Percentiles rank a stretch among this genome's conserved stretches.
Evolutionary conservation across 2,113 vertebrate genomes (phyloP).

Genomic region (Chlamydotis undulata): DNA sequence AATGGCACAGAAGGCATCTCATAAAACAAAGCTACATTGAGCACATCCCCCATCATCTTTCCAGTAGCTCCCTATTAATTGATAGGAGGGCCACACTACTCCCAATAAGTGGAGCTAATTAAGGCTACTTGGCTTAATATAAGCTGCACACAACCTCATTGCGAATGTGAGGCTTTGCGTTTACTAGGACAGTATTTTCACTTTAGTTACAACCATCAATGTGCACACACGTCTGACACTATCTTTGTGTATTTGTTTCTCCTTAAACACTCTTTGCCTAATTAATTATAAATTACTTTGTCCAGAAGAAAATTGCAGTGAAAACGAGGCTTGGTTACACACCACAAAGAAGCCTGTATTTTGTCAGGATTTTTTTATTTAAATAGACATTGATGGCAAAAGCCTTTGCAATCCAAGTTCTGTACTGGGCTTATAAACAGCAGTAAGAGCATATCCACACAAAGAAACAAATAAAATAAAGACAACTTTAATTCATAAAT

Average conservation of each 20-base stretch:
- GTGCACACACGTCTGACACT: rapidly evolving
- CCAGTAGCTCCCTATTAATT: not conserved
- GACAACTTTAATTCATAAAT: conserved; percentile 41
- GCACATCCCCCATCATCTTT: not conserved
- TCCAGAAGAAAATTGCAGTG: not conserved
- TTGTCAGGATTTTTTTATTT: not conserved
- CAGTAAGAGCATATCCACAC: not conserved
- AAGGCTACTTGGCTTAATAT: not conserved
- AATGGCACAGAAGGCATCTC: not conserved
- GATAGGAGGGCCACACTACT: not conserved
- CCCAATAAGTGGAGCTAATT: not conserved
- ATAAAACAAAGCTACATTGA: not conserved
- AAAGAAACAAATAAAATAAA: not conserved
- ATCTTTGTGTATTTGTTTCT: not conserved
- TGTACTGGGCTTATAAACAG: not conserved
- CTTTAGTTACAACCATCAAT: not conserved
- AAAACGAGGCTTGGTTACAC: not conserved
- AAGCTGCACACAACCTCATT: not conserved
- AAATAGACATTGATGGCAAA: not conserved
- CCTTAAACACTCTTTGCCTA: conserved; percentile 20
- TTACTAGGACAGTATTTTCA: not conserved
- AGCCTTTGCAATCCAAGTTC: conserved; percentile 5
- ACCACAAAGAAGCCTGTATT: not conserved
- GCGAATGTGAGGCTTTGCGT: not conserved
- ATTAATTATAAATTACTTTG: conserved; percentile 35